phyloP scores from a whole-genome alignment of 2,113 vertebrate species.

The Bucco capensis region DNA sequence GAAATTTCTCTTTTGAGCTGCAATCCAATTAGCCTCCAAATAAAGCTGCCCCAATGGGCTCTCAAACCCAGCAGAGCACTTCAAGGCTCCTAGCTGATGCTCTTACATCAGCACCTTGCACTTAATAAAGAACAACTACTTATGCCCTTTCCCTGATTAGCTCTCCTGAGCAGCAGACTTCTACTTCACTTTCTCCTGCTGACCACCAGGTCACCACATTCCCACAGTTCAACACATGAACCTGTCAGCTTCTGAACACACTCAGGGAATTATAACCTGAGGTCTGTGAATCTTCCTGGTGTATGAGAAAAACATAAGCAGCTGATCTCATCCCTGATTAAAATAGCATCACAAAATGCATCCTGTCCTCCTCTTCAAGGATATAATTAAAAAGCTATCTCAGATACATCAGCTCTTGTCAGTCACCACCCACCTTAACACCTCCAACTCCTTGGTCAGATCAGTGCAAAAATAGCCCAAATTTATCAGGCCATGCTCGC shows the following conservation, averaged over 20 bases:
- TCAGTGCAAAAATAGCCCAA: neutral
- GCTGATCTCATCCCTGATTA: neutral
- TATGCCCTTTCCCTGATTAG: neutral
- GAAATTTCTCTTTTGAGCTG: conserved; percentile 19
- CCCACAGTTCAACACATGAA: neutral
- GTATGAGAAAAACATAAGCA: neutral
- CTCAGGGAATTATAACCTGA: neutral
- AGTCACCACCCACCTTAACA: neutral
- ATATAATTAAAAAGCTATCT: neutral
- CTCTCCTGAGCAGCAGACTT: neutral
- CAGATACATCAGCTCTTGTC: neutral
- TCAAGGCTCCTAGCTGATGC: neutral
- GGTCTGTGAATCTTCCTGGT: neutral
- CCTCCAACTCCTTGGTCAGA: neutral
- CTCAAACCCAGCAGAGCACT: neutral
- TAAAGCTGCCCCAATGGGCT: neutral
- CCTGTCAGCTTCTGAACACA: neutral
- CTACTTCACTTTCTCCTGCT: neutral
- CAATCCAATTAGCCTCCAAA: conserved; percentile 8
- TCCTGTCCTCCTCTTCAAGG: neutral
- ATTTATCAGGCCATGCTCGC: neutral
- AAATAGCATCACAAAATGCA: neutral
- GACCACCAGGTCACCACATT: neutral
- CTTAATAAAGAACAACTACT: neutral
- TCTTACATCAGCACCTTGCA: neutral